phyloP scores from a whole-genome alignment of 2,113 vertebrate species.

The Patagioenas fasciata region DNA sequence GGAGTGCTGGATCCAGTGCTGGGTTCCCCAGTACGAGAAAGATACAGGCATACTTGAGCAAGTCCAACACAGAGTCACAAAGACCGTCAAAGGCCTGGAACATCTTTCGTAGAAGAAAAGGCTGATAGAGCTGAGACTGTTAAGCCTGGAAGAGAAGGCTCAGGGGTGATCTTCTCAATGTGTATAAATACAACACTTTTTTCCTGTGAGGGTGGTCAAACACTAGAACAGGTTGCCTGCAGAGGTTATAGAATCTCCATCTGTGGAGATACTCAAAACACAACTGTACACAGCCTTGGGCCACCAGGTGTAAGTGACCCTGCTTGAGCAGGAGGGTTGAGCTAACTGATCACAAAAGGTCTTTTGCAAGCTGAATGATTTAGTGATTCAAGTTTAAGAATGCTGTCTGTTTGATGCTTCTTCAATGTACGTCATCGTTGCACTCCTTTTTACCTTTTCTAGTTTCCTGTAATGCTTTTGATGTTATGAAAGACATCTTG shows the following conservation, averaged over 20 bases:
- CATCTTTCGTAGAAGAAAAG: not conserved
- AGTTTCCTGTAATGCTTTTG: not conserved
- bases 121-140: not conserved
- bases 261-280: not conserved
- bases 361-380: not conserved
- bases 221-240: not conserved
- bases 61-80: not conserved
- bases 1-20: not conserved
- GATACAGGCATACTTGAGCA: not conserved
- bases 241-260: not conserved
- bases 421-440: not conserved
- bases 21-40: not conserved
- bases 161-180: accelerated
- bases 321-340: not conserved
- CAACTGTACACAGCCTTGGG: not conserved
- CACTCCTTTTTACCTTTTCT: not conserved
- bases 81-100: not conserved
- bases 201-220: not conserved
- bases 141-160: not conserved
- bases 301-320: not conserved
- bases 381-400: not conserved
- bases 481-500: not conserved
- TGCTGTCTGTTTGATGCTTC: not conserved
- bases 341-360: not conserved
- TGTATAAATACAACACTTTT: not conserved